Evolutionary conservation across 1,140 invertebrate genomes (phyloP).

Genomic region (Ceratosolen solmsi): DNA sequence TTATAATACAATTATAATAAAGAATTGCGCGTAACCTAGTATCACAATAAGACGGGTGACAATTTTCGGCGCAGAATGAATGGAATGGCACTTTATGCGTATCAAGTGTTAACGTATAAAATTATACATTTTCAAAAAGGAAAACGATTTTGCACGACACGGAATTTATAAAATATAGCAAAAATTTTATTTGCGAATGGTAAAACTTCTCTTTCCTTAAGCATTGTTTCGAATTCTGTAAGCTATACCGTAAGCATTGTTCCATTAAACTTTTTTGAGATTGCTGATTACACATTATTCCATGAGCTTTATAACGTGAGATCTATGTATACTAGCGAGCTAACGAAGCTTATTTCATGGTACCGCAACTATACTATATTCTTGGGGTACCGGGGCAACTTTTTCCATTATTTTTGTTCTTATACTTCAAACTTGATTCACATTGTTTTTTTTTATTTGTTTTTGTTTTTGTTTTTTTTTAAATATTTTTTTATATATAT

Average conservation of each 20-base stretch:
- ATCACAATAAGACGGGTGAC: conserved; percentile 69
- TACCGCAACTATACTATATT: background rate
- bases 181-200: conserved; percentile 7
- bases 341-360: conserved; percentile 52
- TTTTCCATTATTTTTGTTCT: conserved; percentile 33
- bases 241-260: conserved; percentile 47
- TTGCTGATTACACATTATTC: conserved; percentile 57
- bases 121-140: conserved; percentile 59
- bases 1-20: conserved; percentile 55
- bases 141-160: conserved; percentile 57
- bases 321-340: conserved; percentile 61
- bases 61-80: conserved; percentile 65
- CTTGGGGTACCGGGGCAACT: conserved; percentile 34
- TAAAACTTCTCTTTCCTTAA: conserved; percentile 15
- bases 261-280: conserved; percentile 35
- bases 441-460: conserved; percentile 1
- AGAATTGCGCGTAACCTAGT: conserved; percentile 68
- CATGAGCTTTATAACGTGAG: conserved; percentile 67
- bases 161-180: conserved; percentile 53
- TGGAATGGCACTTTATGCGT: conserved; percentile 68
- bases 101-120: conserved; percentile 61
- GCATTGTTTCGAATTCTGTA: conserved; percentile 48
- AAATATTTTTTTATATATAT: background rate
- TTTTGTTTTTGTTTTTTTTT: background rate
- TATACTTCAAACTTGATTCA: conserved; percentile 39